These are phyloP conservation scores for Nezara viridula DNA, from an alignment of 2,888 invertebrate species.

Conservation along the genomic window DNA sequence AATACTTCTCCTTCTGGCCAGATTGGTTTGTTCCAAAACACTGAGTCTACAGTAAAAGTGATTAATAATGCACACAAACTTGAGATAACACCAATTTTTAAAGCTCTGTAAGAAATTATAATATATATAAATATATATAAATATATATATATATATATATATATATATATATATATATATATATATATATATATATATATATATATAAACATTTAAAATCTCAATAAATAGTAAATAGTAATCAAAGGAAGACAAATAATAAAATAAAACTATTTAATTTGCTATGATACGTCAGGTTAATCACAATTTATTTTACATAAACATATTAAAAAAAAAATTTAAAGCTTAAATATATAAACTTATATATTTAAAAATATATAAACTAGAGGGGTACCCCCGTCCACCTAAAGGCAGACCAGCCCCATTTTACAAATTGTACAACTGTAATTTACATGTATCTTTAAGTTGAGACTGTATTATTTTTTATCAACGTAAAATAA, in stretches of 20 bases:
- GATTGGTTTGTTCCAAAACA: conserved; percentile 89
- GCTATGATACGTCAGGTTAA: background rate
- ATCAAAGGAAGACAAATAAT: background rate
- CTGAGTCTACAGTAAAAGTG: conserved; percentile 88
- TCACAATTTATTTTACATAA: background rate
- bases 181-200: background rate
- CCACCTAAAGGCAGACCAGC: too few relatives aligned
- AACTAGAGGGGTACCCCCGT: too few relatives aligned
- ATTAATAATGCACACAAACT: conserved; percentile 78
- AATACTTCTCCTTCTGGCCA: conserved; percentile 99
- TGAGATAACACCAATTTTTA: conserved; percentile 81
- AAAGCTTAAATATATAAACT: too few relatives aligned
- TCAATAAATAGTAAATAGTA: too few relatives aligned
- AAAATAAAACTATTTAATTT: background rate
- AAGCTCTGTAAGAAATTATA: conserved; percentile 72
- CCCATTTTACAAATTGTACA: too few relatives aligned
- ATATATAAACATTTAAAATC: too few relatives aligned
- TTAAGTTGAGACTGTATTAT: too few relatives aligned
- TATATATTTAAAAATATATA: too few relatives aligned
- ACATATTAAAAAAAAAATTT: background rate
- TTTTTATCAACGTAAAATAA: too few relatives aligned
- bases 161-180: too few relatives aligned
- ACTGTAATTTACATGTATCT: too few relatives aligned
- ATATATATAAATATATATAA: background rate
- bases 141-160: background rate